Base-by-base conservation (phyloP, 2,113 vertebrate species). In the Mustela nigripes region DNA sequence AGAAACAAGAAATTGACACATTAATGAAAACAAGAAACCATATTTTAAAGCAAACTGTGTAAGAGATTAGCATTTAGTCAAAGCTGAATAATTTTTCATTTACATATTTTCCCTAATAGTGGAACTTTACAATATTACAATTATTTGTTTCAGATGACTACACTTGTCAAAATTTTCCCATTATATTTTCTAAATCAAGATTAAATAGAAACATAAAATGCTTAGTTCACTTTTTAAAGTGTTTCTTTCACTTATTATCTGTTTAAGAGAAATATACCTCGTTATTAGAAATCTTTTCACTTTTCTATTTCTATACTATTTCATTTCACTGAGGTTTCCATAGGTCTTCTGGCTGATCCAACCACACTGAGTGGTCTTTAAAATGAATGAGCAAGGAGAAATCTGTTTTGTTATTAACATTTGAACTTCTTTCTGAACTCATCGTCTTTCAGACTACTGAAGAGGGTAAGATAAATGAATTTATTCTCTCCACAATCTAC, bases 231-330 rank as follows among this genome's bases (percentile, higher is more conserved):
- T 74, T 79, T 93, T 6, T 73, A 69, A 92, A 80, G 84, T 86
- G 2, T 31, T 96, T 45, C 28, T 86, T 97, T 11, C 4, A 6
- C 91, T 94, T 98, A 95, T 81, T 90, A 80, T 50, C 53, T 42
- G 24, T 92, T 86, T 89, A 96, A 67, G 56, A 98, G 5, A 94
- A 96, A 94, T 90, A 89, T 7, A 79, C 50, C 31, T 91, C 26
- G 2, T 60, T 80, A 62, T n/a, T 89, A 24, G 22, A 89, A 92
- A 56, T 58, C 2, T 89, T 79, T 79, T 94, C 1, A n/a, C 26
- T 60, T 84, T 62, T 92, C 92, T 50, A 39, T 33, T 90, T 94
- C 81, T 5, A 39, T 48, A 18, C 39, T 92, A 81, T 71, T 82
- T 94, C 50, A 96, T 71, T 94, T 94, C 28, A 42, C 6, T 36